Base-by-base conservation (phyloP, 2,888 invertebrate genomes). In the Anarsia innoxiella region DNA sequence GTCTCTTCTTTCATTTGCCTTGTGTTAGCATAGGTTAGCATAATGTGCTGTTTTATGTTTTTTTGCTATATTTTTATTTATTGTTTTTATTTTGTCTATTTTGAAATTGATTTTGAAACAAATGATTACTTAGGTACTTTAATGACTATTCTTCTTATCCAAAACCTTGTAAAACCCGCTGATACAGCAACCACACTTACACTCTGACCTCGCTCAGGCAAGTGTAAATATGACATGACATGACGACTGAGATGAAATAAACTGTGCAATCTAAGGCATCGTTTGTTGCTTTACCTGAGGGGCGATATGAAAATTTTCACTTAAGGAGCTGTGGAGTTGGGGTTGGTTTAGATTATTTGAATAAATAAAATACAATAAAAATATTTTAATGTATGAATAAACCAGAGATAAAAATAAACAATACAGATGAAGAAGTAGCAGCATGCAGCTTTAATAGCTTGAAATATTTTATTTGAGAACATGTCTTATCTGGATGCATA, bases 211-310 rank as follows among this genome's bases (percentile, higher is more conserved):
- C 58, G 53, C 59, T 55, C 57, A 54, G 56, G 55, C 46, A 59
- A 59, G 68, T 70, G 69, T 79, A 74, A 78, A 78, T 77, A 77
- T 74, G 71, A 75, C 70, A 75, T 73, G 74, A 72, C 70, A 68
- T 71, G 72, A 72, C 65, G 69, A 74, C 69, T 66, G 53, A 64
- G 69, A 68, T 67, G 73, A 74, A 75, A 77, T 75, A 77, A 79
- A 75, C 71, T 71, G 70, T 70, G 67, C 74, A 76, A 79, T 77
- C 68, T 62, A 56, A 67, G 65, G 57, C 67, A 60, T 63, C 69
- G 60, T 73, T 76, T 73, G 77, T 68, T 66, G 50, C 51, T 59
- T 57, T 66, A 62, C 57, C 60, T 64, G 55, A 40, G 42, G 59
- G 61, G 57, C 60, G 56, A 66, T 68, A 62, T 65, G 63, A 65